Base-by-base conservation (phyloP, 2,797 vertebrate genomes). In the Arctocebus calabarensis region DNA sequence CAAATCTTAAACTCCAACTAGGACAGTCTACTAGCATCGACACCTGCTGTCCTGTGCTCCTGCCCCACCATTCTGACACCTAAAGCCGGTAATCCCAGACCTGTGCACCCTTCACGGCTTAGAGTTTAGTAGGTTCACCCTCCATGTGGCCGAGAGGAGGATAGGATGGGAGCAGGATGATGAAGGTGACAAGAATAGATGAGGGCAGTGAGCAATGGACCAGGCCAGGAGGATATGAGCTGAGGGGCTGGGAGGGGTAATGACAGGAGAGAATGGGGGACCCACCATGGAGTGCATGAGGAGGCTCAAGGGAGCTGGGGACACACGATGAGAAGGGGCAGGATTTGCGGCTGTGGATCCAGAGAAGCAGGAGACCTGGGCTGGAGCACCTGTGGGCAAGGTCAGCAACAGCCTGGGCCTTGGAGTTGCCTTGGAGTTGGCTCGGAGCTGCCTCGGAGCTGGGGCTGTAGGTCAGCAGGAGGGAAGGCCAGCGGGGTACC, bases 1-100 rank as follows among this genome's bases (percentile, higher is more conserved):
- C 6, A 40, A 59, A 66, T 9, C 17, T n/a, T 59, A 25, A 10
- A 82, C 17, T 74, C 74, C 83, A 11, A 11, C 22, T 7, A 20
- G 7, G 19, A 40, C 0, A 0, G 23, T 7, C 71, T 7, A 37
- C 43, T 7, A 48, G 62, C 64, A 13, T 11, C 14, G 23, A 20
- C 25, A 45, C 11, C 48, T 25, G 88, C 4, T 17, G 9, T 1
- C 29, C 48, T 5, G 32, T 27, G n/a, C 87, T n/a, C 64, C 19
- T 3, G 3, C 34, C 7, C 3, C 40, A 25, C 8, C 13, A 22
- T 7, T 2, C 11, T 25, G 5, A 25, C 11, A 45, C 52, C 83
- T 40, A 55, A 2, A 45, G 11, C 79, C 19, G 6, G n/a, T 59
- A 12, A 19, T 14, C 29, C 37, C 62, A 1, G 11, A 3, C 23